phyloP scores from a whole-genome alignment of 2,888 invertebrate species.

The Biston betularia region DNA sequence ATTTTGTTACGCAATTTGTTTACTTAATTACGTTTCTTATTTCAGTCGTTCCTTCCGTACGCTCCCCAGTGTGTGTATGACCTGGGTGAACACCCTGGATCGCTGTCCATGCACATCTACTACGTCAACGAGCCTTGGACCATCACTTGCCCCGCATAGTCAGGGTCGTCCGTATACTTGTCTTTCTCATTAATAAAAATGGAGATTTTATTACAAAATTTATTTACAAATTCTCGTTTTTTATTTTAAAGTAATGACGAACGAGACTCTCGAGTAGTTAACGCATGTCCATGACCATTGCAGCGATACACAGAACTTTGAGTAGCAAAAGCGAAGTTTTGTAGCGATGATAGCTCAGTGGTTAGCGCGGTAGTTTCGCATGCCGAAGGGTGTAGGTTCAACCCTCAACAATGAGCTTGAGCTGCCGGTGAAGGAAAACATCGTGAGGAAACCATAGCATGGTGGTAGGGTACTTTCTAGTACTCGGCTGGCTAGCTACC shows the following conservation, averaged over 20 bases:
- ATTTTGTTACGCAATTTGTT: too few species aligned
- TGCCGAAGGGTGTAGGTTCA: too few species aligned
- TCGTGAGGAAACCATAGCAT: too few species aligned
- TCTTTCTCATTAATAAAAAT: neutral
- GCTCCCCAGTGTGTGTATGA: neutral
- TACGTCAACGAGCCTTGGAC: conserved; percentile 5
- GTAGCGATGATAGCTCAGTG: too few species aligned
- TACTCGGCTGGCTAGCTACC: too few species aligned
- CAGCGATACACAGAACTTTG: too few species aligned
- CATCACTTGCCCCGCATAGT: neutral
- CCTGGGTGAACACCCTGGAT: neutral
- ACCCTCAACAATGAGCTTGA: too few species aligned
- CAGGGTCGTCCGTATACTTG: neutral
- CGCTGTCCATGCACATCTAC: neutral
- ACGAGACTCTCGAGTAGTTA: too few species aligned
- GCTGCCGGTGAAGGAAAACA: too few species aligned
- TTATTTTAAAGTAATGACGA: neutral
- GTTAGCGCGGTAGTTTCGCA: too few species aligned
- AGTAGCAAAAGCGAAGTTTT: neutral
- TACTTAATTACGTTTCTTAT: neutral
- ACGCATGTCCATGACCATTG: too few species aligned
- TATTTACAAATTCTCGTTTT: neutral
- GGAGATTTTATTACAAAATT: neutral
- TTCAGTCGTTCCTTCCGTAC: neutral
- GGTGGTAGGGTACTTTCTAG: too few species aligned